A percentile compares a stretch with the other conserved stretches of the same genome.
These are phyloP conservation scores for Erebia palarica DNA, from an alignment of 2,888 invertebrate genomes.

Conservation along the genomic window DNA sequence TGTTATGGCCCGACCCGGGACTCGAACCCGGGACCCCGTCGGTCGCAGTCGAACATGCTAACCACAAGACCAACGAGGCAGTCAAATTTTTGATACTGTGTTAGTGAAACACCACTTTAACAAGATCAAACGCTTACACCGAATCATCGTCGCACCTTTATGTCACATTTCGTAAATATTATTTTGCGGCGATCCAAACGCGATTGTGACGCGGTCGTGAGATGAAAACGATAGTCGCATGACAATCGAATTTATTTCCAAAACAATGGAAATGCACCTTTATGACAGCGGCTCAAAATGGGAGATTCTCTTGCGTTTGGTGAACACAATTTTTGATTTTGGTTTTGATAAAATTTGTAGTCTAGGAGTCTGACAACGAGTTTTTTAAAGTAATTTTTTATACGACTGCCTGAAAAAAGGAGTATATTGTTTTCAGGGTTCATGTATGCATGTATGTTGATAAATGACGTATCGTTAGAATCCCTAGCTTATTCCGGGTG, in stretches of 20 bases:
- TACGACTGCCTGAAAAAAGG: too few relatives aligned
- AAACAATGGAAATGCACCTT: conserved; percentile 51
- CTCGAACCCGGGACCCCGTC: too few relatives aligned
- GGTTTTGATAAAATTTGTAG: conserved; percentile 16
- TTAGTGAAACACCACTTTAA: conserved; percentile 51
- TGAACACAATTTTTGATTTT: conserved; percentile 17
- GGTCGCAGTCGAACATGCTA: too few relatives aligned
- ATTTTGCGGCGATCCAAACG: conserved; percentile 64
- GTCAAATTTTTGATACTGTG: background rate
- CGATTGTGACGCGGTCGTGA: conserved; percentile 56
- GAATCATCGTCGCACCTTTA: conserved; percentile 53
- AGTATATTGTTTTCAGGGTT: too few relatives aligned
- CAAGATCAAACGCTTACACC: conserved; percentile 59
- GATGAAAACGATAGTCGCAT: conserved; percentile 55
- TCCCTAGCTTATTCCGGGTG: too few relatives aligned
- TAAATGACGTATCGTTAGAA: too few relatives aligned
- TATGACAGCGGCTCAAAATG: conserved; percentile 32
- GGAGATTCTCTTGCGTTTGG: conserved; percentile 17
- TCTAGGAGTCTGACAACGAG: background rate
- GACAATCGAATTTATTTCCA: conserved; percentile 58
- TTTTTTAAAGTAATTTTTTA: too few relatives aligned
- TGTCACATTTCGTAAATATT: conserved; percentile 71
- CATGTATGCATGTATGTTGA: too few relatives aligned
- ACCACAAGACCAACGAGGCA: too few relatives aligned
- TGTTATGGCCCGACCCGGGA: too few relatives aligned